Evolutionary conservation across 2,113 vertebrate genomes (phyloP).

Genomic region (Heterocephalus glaber): DNA sequence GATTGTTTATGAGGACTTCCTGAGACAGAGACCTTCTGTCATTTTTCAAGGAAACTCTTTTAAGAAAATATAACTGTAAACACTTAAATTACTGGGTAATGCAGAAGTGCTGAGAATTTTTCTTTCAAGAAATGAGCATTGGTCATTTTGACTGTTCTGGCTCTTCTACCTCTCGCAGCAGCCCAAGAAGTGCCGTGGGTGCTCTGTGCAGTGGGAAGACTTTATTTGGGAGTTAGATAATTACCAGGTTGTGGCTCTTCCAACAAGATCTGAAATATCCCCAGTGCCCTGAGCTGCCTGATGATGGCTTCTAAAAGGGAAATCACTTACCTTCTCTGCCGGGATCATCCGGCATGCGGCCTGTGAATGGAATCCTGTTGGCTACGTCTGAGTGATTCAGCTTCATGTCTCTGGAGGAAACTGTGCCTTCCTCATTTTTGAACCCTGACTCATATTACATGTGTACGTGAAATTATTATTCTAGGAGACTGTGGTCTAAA

Average conservation of each 20-base stretch:
- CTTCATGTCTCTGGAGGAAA: not conserved
- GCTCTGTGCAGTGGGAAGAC: not conserved
- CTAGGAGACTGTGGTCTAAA: not conserved
- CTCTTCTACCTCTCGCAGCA: not conserved
- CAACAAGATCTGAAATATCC: constrained; percentile 25
- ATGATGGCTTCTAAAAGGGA: not conserved
- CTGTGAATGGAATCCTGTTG: not conserved
- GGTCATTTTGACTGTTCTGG: constrained; percentile 47
- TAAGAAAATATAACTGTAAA: constrained; percentile 60
- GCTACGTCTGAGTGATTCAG: fast-evolving
- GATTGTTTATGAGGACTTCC: constrained; percentile 12
- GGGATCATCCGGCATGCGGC: fast-evolving
- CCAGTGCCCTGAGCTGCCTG: not conserved
- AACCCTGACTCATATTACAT: not conserved
- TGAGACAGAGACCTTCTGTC: constrained; percentile 58
- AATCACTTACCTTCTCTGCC: not conserved
- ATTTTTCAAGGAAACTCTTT: constrained; percentile 54
- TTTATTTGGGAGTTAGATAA: constrained; percentile 21
- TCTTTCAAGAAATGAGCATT: constrained; percentile 48
- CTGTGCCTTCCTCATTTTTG: not conserved
- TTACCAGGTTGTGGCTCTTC: constrained; percentile 48
- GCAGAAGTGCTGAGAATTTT: constrained; percentile 1
- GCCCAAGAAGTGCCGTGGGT: not conserved
- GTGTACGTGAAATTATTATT: not conserved
- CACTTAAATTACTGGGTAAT: not conserved